Evolutionary conservation across 2,888 invertebrate species (phyloP), one percentile per base, ranked within the genome.

Genomic region (Laspeyria flexula): DNA sequence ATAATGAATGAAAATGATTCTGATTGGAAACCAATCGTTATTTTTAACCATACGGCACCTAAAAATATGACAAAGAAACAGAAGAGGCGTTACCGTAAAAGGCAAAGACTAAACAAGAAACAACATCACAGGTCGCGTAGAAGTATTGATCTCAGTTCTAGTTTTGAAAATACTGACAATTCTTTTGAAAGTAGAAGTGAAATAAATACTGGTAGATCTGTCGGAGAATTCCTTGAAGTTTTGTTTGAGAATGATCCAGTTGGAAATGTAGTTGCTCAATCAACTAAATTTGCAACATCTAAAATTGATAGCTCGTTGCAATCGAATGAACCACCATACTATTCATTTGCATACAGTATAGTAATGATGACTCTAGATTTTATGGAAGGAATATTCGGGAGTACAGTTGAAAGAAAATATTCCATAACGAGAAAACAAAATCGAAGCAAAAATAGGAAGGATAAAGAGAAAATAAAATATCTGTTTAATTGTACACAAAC

Each of bases 21-120:
- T 52, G 87, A 89, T 50, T 92, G 92, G 92, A 86, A 78, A 62
- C 91, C 92, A 0, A 86, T 92, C 11, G 56, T 84, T 18, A 55
- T 81, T 29, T 55, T 76, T 11, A 84, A 86, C 58, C 58, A 71
- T 12, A 80, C 76, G 13, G 52, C 63, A 16, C 39, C 62, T 25
- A 44, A 65, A 25, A 75, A 72, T 52, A 40, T 49, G 1, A 75
- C 71, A 12, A 70, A 64, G 62, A 60, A 40, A 40, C 43, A 42
- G 12, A 50, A 33, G 23, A 56, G 51, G 25, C 61, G 68, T 46
- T 57, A 67, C 55, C 73, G 63, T 27, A 80, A 72, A 55, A 81
- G 71, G 45, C 64, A 69, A 38, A 55, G 71, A 46, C 64, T 68
- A 37, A 54, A 64, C 16, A 67, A 67, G 3, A 79, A 78, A 53